Conservation (phyloP, 2,797 vertebrate genomes). For the Peromyscus melanophrys region DNA sequence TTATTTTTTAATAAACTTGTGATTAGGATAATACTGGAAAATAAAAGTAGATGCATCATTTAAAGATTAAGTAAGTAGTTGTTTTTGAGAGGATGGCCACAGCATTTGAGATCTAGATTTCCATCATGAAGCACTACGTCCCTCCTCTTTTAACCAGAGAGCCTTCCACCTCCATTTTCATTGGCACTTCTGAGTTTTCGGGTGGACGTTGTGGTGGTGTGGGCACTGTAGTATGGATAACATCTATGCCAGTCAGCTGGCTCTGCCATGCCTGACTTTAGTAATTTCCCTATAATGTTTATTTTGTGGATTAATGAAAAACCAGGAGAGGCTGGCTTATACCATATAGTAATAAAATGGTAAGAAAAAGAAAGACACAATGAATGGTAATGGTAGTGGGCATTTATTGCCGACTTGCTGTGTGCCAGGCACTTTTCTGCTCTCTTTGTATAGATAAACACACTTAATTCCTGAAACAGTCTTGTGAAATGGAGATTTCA, state of each 20-base stretch:
- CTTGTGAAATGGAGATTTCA: neutral
- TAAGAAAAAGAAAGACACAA: neutral
- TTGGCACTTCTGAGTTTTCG: neutral
- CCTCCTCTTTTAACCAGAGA: constrained; percentile 31
- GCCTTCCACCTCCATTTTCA: neutral
- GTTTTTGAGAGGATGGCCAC: neutral
- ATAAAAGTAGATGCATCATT: neutral
- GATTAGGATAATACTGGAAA: constrained; percentile 12
- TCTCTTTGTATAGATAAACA: constrained; percentile 6
- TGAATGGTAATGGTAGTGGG: neutral
- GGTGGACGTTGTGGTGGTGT: neutral
- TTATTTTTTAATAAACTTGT: constrained; percentile 41
- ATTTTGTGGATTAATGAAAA: constrained; percentile 49
- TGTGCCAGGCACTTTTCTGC: neutral
- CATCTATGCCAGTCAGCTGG: neutral
- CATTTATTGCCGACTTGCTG: neutral
- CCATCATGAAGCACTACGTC: neutral
- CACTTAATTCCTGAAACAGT: constrained; percentile 4
- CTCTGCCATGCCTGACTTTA: neutral
- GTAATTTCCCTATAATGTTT: neutral
- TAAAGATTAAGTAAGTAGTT: neutral
- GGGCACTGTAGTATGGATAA: neutral
- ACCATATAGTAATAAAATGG: neutral
- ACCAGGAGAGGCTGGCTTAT: neutral
- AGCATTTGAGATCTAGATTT: neutral